phyloP scores from a whole-genome alignment of 2,888 invertebrate species.

The Macaria notata region DNA sequence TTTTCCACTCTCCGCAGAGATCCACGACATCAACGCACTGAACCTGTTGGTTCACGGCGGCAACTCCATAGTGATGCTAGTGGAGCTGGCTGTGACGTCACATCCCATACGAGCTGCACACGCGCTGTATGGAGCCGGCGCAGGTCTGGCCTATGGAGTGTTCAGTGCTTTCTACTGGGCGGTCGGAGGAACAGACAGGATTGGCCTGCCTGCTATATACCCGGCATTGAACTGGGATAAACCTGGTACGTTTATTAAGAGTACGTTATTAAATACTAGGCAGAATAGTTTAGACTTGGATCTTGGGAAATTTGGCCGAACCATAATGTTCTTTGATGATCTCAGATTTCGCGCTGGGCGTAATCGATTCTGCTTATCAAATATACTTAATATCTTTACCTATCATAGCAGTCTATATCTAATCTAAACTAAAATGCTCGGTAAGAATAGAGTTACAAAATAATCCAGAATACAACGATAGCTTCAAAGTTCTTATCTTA shows the following conservation, averaged over 20 bases:
- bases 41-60: conserved; percentile 89
- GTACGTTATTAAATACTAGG: too few species aligned
- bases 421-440: too few species aligned
- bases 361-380: too few species aligned
- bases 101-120: conserved; percentile 87
- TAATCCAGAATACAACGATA: too few species aligned
- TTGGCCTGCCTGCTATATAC: conserved; percentile 86
- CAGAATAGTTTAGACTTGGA: too few species aligned
- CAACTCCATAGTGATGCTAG: conserved; percentile 88
- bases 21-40: conserved; percentile 84
- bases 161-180: conserved; percentile 78
- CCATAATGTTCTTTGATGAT: too few species aligned
- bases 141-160: conserved; percentile 79
- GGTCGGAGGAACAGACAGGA: conserved; percentile 69
- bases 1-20: conserved; percentile 58
- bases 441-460: too few species aligned
- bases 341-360: too few species aligned
- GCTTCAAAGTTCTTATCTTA: too few species aligned
- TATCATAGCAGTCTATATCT: too few species aligned
- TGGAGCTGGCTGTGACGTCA: conserved; percentile 87
- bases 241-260: conserved; percentile 61
- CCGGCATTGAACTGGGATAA: conserved; percentile 88
- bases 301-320: too few species aligned
- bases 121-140: conserved; percentile 83
- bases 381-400: too few species aligned